Conservation (phyloP, 2,113 vertebrate species). For the Corythaixoides concolor region DNA sequence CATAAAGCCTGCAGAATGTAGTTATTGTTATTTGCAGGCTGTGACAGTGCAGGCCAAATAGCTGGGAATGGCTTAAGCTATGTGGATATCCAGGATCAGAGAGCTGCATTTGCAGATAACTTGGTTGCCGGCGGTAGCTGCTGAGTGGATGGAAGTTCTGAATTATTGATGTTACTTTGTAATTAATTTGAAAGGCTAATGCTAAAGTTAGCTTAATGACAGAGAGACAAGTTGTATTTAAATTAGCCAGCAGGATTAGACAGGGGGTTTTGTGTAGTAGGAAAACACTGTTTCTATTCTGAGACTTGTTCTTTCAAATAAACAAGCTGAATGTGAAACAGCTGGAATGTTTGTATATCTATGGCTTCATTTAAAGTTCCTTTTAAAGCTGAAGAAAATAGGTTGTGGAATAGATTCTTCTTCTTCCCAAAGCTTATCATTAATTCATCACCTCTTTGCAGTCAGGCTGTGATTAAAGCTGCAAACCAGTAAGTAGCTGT, state of each 20-base stretch:
- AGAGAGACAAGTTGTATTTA: background rate
- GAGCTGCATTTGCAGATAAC: background rate
- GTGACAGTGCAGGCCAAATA: background rate
- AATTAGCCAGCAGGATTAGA: background rate
- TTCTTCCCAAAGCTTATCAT: background rate
- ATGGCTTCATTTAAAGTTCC: background rate
- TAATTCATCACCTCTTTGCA: slow-evolving; percentile 36
- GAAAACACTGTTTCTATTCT: slow-evolving; percentile 40
- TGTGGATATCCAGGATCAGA: background rate
- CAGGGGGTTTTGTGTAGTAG: background rate
- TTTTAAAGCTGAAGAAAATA: slow-evolving; percentile 26
- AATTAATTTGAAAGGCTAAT: slow-evolving; percentile 18
- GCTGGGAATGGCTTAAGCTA: background rate
- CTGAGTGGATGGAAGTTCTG: background rate
- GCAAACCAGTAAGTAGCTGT: background rate
- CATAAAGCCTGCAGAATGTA: background rate
- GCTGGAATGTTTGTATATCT: slow-evolving; percentile 26
- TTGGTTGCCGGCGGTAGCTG: background rate
- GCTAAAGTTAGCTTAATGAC: background rate
- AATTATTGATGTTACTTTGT: background rate
- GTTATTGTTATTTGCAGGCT: background rate
- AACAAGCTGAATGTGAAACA: background rate
- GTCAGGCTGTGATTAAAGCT: slow-evolving; percentile 35
- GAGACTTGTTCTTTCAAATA: slow-evolving; percentile 13
- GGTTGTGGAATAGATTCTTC: background rate